These are phyloP conservation scores for Riptortus pedestris DNA, from an alignment of 1,140 invertebrate genomes.

Conservation along the genomic window DNA sequence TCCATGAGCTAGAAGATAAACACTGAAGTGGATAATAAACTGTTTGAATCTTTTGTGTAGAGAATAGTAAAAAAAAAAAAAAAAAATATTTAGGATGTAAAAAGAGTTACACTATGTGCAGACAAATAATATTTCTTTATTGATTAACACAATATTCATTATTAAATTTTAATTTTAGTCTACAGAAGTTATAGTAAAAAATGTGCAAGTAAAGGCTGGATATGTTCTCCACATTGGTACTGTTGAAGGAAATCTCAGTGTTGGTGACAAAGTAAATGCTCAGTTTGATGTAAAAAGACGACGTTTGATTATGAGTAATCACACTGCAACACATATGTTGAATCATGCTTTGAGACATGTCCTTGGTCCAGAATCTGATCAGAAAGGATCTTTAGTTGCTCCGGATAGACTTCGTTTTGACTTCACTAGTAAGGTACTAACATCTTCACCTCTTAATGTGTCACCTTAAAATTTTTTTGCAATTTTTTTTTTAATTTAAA, in stretches of 20 bases:
- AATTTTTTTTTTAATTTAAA: too few relatives aligned
- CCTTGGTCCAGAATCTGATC: conserved; percentile 82
- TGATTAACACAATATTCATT: too few relatives aligned
- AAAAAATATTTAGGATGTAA: too few relatives aligned
- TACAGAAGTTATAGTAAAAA: conserved; percentile 56
- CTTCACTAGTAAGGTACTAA: conserved; percentile 77
- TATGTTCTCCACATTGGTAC: conserved; percentile 90
- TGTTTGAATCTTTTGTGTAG: too few relatives aligned
- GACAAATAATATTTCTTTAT: too few relatives aligned
- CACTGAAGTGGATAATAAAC: too few relatives aligned
- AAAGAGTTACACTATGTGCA: too few relatives aligned
- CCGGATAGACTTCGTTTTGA: conserved; percentile 94
- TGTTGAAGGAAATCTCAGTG: conserved; percentile 69
- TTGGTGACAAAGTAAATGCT: conserved; percentile 77
- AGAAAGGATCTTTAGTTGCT: conserved; percentile 95
- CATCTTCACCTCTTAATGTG: too few relatives aligned
- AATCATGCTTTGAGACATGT: conserved; percentile 90
- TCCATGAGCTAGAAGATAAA: too few relatives aligned
- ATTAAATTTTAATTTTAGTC: conserved; percentile 17
- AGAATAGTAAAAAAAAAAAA: too few relatives aligned
- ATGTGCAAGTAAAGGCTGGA: conserved; percentile 91
- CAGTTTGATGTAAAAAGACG: conserved; percentile 75
- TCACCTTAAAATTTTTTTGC: too few relatives aligned
- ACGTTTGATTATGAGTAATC: conserved; percentile 92
- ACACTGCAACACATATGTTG: conserved; percentile 95